Evolutionary conservation across 1,140 invertebrate species (phyloP).

Genomic region (Conus ventricosus): DNA sequence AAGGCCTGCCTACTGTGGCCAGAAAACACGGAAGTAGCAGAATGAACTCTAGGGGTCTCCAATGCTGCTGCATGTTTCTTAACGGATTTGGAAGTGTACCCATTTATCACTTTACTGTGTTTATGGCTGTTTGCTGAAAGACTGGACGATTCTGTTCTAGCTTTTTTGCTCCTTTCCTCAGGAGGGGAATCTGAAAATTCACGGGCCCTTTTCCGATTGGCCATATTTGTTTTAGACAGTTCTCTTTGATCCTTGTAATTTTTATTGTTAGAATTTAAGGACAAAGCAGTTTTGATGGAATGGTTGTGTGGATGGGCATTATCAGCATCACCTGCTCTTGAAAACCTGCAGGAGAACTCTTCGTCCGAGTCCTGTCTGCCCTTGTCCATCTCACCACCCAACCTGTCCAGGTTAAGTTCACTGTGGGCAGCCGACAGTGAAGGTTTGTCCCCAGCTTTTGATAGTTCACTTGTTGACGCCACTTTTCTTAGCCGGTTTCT

Average conservation of each 20-base stretch:
- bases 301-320: conserved; percentile 41
- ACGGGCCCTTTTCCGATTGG: conserved; percentile 61
- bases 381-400: conserved; percentile 35
- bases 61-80: conserved; percentile 21
- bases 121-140: conserved; percentile 45
- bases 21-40: neutral
- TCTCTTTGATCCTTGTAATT: conserved; percentile 56
- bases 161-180: conserved; percentile 25
- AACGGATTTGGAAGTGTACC: conserved; percentile 36
- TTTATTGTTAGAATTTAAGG: conserved; percentile 44
- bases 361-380: conserved; percentile 11
- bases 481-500: neutral
- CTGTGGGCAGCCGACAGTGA: conserved; percentile 26
- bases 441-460: neutral
- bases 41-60: conserved; percentile 7
- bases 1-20: neutral
- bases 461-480: neutral
- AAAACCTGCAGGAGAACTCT: conserved; percentile 4
- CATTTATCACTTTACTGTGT: conserved; percentile 48
- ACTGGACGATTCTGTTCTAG: conserved; percentile 44
- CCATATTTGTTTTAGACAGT: conserved; percentile 65
- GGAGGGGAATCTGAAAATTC: conserved; percentile 21
- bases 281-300: conserved; percentile 50
- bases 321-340: conserved; percentile 13
- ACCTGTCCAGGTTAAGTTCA: conserved; percentile 42